Percentiles rank a stretch among this genome's conserved stretches.
Conservation (phyloP, 2,888 invertebrate genomes). For the Drosophila melanosoma region DNA sequence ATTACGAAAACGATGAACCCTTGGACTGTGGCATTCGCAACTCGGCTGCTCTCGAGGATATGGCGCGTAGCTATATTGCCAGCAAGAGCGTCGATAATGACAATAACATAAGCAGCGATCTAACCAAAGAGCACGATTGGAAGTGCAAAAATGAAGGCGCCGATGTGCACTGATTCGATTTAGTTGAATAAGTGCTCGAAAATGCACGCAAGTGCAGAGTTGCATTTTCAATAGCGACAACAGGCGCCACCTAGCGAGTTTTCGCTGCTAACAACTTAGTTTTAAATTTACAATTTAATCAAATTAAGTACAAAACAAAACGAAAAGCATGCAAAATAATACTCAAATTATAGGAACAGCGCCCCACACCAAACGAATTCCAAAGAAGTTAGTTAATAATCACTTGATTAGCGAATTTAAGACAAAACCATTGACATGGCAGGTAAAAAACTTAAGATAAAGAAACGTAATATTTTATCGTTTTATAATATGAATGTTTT, state of each 20-base stretch:
- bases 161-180: constrained; percentile 48
- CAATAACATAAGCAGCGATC: constrained; percentile 35
- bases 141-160: constrained; percentile 56
- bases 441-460: background rate
- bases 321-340: constrained; percentile 66
- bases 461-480: constrained; percentile 51
- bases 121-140: constrained; percentile 62
- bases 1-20: constrained; percentile 68
- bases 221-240: constrained; percentile 37
- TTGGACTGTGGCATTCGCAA: constrained; percentile 78
- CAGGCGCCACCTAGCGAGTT: constrained; percentile 45
- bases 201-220: constrained; percentile 25
- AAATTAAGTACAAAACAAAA: constrained; percentile 66
- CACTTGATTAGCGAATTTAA: constrained; percentile 71
- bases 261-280: constrained; percentile 28
- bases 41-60: constrained; percentile 59
- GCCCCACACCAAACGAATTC: constrained; percentile 69
- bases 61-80: constrained; percentile 63
- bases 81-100: constrained; percentile 48
- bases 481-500: constrained; percentile 52
- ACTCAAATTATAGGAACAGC: constrained; percentile 66
- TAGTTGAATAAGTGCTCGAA: background rate
- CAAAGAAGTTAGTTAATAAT: constrained; percentile 75
- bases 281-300: constrained; percentile 35
- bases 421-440: constrained; percentile 17